Evolutionary conservation across 2,113 vertebrate genomes (phyloP).

Genomic region (Rhombomys opimus): DNA sequence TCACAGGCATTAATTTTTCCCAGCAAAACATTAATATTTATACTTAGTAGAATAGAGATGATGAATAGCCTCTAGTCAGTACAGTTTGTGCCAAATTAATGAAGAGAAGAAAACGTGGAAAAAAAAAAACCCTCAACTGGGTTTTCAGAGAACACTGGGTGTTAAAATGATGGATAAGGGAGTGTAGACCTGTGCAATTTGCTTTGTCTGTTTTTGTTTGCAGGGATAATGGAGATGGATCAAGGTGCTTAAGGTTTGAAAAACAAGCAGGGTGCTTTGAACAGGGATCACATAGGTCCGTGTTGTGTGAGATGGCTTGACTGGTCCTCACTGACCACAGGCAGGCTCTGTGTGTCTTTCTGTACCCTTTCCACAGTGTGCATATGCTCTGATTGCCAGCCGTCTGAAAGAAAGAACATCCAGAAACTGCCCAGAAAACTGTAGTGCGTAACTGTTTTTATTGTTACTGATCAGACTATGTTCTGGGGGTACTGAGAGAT

Average conservation of each 20-base stretch:
- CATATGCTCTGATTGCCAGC: background rate
- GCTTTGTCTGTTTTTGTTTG: background rate
- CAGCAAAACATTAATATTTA: constrained; percentile 41
- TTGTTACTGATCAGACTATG: background rate
- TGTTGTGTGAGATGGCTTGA: background rate
- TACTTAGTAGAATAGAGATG: constrained; percentile 4
- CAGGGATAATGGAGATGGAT: background rate
- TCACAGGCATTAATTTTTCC: background rate
- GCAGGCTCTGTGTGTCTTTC: rapidly evolving
- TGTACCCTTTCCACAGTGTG: background rate
- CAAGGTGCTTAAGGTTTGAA: background rate
- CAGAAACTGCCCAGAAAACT: background rate
- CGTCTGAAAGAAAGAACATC: background rate
- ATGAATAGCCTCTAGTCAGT: constrained; percentile 4
- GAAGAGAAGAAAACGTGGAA: background rate
- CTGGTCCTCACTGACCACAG: background rate
- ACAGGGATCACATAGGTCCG: background rate
- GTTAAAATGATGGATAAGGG: background rate
- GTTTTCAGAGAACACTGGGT: background rate
- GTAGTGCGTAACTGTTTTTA: background rate
- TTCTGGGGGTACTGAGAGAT: background rate
- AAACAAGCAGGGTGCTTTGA: background rate
- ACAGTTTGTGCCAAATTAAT: constrained; percentile 46
- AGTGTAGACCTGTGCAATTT: background rate
- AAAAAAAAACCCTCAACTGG: background rate